These are phyloP conservation scores for Paracentrotus lividus DNA, from an alignment of 53 echinoderm and acorn worm genomes.

Conservation along the genomic window DNA sequence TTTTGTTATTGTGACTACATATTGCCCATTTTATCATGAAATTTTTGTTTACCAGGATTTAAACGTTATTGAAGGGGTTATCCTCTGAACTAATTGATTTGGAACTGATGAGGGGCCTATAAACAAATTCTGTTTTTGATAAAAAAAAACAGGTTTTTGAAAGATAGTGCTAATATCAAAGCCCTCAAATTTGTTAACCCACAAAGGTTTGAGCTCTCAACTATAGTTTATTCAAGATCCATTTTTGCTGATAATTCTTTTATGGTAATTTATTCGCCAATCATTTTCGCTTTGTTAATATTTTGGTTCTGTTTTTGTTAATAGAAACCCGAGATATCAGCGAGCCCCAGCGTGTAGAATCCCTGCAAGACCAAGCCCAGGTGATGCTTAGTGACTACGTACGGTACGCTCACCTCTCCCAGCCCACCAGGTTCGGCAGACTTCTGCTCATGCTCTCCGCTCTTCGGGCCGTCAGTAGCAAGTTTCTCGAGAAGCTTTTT, in stretches of 20 bases:
- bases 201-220: too few relatives aligned
- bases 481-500: slow-evolving; percentile 88
- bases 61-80: too few relatives aligned
- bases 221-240: too few relatives aligned
- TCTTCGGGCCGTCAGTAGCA: slow-evolving; percentile 87
- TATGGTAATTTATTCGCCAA: background rate
- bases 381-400: slow-evolving; percentile 97
- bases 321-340: slow-evolving; percentile 90
- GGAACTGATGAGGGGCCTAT: too few relatives aligned
- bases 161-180: too few relatives aligned
- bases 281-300: too few relatives aligned
- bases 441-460: slow-evolving; percentile 93
- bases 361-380: slow-evolving; percentile 97
- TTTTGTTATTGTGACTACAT: background rate
- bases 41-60: too few relatives aligned
- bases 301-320: background rate
- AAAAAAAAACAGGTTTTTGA: too few relatives aligned
- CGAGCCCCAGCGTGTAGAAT: slow-evolving; percentile 93
- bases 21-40: background rate
- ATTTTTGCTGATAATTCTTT: background rate
- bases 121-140: too few relatives aligned
- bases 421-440: slow-evolving; percentile 89
- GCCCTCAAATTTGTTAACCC: too few relatives aligned
- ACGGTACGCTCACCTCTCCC: slow-evolving; percentile 84
- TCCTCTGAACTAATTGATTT: too few relatives aligned